Percentiles rank a stretch among this genome's conserved stretches.
These are phyloP conservation scores for Amphibalanus amphitrite DNA, from an alignment of 1,140 invertebrate genomes.

Conservation along the genomic window DNA sequence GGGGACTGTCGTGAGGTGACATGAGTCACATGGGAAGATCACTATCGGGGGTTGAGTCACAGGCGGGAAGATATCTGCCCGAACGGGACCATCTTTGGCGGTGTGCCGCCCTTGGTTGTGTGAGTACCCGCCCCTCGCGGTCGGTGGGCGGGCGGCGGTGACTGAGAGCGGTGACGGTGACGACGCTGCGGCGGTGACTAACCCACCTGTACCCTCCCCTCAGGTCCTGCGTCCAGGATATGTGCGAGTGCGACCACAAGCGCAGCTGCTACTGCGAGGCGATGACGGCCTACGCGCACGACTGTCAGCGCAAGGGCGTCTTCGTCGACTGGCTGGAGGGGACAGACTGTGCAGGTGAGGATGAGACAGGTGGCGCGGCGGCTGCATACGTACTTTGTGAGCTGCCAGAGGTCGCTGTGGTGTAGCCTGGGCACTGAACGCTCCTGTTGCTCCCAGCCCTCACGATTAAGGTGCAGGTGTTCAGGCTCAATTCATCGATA, in stretches of 20 bases:
- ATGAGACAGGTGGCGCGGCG: no score
- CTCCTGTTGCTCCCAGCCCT: no score
- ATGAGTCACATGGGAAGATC: background rate
- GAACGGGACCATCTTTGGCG: background rate
- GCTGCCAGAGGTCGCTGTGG: no score
- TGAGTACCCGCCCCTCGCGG: no score
- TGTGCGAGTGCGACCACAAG: slow-evolving; percentile 67
- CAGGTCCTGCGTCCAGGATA: slow-evolving; percentile 67
- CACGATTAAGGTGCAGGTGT: no score
- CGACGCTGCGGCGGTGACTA: no score
- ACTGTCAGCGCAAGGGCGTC: slow-evolving; percentile 41
- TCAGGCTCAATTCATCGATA: no score
- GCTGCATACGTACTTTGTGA: no score
- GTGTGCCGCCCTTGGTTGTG: background rate
- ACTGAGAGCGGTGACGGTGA: no score
- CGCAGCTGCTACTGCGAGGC: slow-evolving; percentile 71
- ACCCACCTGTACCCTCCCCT: background rate
- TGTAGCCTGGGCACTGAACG: no score
- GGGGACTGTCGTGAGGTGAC: background rate
- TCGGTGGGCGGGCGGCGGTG: no score
- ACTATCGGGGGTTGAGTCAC: background rate
- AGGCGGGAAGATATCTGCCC: background rate
- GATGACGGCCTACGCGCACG: slow-evolving; percentile 67
- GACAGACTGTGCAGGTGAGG: background rate
- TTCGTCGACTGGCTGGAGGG: background rate